phyloP scores from a whole-genome alignment of 2,113 vertebrate genomes.

The Apodemus speciosus region DNA sequence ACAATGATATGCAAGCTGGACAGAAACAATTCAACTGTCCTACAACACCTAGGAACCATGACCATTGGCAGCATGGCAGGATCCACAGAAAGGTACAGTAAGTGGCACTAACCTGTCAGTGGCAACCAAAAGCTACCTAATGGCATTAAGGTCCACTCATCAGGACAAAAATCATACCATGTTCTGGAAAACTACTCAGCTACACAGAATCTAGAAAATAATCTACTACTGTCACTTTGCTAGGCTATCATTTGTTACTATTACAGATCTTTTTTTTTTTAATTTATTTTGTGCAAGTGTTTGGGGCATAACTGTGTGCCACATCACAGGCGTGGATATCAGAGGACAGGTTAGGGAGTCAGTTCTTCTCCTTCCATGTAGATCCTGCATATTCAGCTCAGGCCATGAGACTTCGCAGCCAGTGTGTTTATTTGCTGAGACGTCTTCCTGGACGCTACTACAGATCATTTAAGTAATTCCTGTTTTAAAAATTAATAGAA shows the following conservation, averaged over 20 bases:
- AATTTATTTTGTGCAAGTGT: not conserved
- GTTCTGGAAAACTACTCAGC: not conserved
- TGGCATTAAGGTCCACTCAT: not conserved
- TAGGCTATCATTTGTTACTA: not conserved
- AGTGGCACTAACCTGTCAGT: not conserved
- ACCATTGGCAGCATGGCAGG: not conserved
- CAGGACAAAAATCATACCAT: not conserved
- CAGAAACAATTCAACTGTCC: not conserved
- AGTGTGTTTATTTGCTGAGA: not conserved
- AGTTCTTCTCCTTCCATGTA: not conserved
- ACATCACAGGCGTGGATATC: not conserved
- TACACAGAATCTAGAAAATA: not conserved
- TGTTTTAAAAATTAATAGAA: constrained; percentile 22
- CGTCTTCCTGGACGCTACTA: not conserved
- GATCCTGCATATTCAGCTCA: not conserved
- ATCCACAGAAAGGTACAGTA: not conserved
- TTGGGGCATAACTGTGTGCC: not conserved
- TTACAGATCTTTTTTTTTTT: not conserved
- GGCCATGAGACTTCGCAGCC: not conserved
- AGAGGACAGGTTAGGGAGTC: not conserved
- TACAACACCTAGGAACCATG: not conserved
- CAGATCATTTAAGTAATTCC: not conserved
- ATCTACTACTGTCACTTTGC: not conserved
- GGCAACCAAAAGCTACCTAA: not conserved
- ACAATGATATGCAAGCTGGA: not conserved